Evolutionary conservation across 2,888 invertebrate species (phyloP), one percentile per base, ranked within the genome.

Genomic region (Stenchaetothrips biformis): DNA sequence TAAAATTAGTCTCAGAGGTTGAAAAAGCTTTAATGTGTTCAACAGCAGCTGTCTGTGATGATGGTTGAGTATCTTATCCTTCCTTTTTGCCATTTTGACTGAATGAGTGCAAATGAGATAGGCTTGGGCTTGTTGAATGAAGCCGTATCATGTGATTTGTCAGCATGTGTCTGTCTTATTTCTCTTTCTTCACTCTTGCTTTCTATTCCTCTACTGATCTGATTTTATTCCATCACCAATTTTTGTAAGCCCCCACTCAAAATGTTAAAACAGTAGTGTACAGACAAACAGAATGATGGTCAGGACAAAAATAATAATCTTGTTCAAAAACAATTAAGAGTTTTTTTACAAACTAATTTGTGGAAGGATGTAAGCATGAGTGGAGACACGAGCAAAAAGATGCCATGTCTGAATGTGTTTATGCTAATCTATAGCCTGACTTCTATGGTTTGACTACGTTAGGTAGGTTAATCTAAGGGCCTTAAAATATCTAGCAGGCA

Each of bases 11-110:
- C 67, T 25, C 11, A 7, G 25, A 74, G 25, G 8, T 74, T 74
- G 25, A 25, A 25, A 11, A 25, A 25, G 11, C n/a, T 53, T 21
- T 74, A 11, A 25, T 74, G 67, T 74, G 25, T 67, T 74, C 67
- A 74, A 8, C 67, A 59, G 18, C 59, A 74, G 67, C 25, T 74
- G 25, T 74, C 67, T 74, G 67, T 74, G 67, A 74, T 74, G 67
- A 74, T 25, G 11, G 25, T 74, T 74, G 67, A 74, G 25, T 21
- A 74, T 74, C 67, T 74, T 25, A n/a, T 21, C 67, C 11, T 74
- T 74, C 67, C 67, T 74, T 74, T 74, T 74, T 74, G 67, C 67
- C 67, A 74, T 74, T 74, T 74, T 74, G 67, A 74, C 67, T 74
- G 67, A 74, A 11, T 21, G 21, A 74, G n/a, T 74, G 67, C 67